Conservation (phyloP, 2,888 invertebrate genomes). For the Julus scanicus region DNA sequence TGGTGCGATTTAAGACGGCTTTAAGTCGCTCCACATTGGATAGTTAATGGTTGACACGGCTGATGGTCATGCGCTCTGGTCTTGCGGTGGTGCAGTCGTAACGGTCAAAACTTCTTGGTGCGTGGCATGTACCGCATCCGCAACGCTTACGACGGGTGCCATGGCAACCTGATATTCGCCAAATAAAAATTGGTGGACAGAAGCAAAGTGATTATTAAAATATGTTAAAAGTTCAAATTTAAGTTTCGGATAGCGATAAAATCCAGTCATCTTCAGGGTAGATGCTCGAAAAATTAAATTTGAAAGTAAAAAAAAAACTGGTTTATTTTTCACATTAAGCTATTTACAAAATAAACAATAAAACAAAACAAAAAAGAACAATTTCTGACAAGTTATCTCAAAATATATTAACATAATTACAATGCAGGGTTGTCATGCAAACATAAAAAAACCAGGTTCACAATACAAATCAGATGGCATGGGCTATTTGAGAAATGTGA, state of each 20-base stretch:
- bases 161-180: constrained; percentile 41
- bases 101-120: constrained; percentile 46
- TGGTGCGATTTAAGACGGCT: constrained; percentile 17
- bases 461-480: neutral
- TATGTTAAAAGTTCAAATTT: neutral
- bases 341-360: constrained; percentile 28
- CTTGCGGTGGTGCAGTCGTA: constrained; percentile 35
- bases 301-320: neutral
- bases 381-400: neutral
- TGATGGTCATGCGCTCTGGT: constrained; percentile 43
- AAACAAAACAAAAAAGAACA: neutral
- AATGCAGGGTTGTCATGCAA: neutral
- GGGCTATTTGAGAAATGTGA: neutral
- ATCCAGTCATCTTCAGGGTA: neutral
- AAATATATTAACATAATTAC: constrained; percentile 29
- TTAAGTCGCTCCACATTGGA: constrained; percentile 36
- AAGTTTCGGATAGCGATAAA: neutral
- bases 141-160: constrained; percentile 38
- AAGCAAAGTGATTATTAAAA: constrained; percentile 4
- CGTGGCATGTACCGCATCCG: constrained; percentile 31
- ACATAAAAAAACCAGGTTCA: neutral
- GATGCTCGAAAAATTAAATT: constrained; percentile 4
- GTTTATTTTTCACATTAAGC: neutral
- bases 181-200: constrained; percentile 26
- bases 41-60: constrained; percentile 30